phyloP scores from a whole-genome alignment of 1,140 invertebrate genomes.

The Euura saliciscinereae region DNA sequence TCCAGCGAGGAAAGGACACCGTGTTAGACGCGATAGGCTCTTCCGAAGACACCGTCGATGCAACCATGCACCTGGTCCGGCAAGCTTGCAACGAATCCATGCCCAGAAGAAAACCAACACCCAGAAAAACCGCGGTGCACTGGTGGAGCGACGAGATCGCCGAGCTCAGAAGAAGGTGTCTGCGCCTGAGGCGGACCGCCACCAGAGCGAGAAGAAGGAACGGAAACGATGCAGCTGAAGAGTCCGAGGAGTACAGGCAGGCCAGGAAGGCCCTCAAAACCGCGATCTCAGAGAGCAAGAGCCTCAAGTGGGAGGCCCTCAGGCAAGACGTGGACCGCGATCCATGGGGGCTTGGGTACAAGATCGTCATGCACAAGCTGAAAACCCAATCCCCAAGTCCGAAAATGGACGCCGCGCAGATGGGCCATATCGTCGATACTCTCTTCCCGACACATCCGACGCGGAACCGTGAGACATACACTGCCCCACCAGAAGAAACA shows the following conservation, averaged over 20 bases:
- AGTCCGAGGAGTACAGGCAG: neutral
- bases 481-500: neutral
- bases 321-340: constrained; percentile 32
- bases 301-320: constrained; percentile 23
- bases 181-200: constrained; percentile 15
- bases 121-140: constrained; percentile 14
- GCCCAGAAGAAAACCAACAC: constrained; percentile 9
- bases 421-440: constrained; percentile 20
- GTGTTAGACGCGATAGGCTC: neutral
- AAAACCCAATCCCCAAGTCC: constrained; percentile 21
- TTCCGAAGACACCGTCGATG: neutral
- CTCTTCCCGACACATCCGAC: constrained; percentile 28
- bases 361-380: constrained; percentile 27
- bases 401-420: constrained; percentile 21
- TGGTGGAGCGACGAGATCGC: constrained; percentile 32
- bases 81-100: constrained; percentile 16
- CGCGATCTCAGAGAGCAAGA: constrained; percentile 21
- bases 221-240: neutral
- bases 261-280: constrained; percentile 11
- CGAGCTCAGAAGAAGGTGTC: constrained; percentile 17
- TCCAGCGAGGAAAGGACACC: constrained; percentile 8
- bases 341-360: constrained; percentile 41
- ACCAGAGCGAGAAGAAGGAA: constrained; percentile 10
- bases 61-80: no score
- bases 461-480: neutral